A percentile compares a stretch with the other conserved stretches of the same genome.
phyloP scores from a whole-genome alignment of 2,797 vertebrate species.

The Melanotaenia nigrans region DNA sequence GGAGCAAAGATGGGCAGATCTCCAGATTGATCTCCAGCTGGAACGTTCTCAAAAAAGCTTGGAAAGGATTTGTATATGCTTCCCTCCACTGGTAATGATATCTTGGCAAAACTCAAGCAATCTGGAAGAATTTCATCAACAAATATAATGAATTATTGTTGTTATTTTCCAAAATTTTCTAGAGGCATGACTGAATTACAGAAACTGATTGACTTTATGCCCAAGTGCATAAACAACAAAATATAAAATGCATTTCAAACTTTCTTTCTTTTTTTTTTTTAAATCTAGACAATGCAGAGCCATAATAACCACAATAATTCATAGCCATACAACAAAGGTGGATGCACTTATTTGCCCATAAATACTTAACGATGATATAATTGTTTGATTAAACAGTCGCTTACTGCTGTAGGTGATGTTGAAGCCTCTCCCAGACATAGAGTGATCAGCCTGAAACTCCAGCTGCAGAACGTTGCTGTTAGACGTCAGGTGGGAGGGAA shows the following conservation, averaged over 20 bases:
- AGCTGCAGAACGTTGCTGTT: constrained; percentile 92
- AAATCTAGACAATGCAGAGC: not conserved
- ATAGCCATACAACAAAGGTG: not conserved
- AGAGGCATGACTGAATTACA: not conserved
- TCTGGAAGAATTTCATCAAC: not conserved
- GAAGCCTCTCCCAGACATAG: constrained; percentile 98
- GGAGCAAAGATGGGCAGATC: not conserved
- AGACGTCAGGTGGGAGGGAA: constrained; percentile 96
- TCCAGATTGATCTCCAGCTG: not conserved
- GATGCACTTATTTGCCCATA: not conserved
- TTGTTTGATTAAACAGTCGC: constrained; percentile 56
- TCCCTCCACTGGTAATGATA: not conserved
- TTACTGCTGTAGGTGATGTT: constrained; percentile 99
- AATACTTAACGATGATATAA: constrained; percentile 1
- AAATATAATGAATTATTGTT: not conserved
- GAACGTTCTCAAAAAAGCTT: not conserved
- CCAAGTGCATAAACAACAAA: not conserved
- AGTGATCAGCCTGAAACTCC: constrained; percentile 99
- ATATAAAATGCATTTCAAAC: not conserved
- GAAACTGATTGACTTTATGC: not conserved
- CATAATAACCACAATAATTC: constrained; percentile 11
- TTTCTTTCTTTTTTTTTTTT: not conserved
- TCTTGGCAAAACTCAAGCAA: not conserved
- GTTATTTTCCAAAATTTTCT: not conserved
- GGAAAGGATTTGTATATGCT: not conserved